Conservation (phyloP, 2,113 vertebrate genomes). For the Marmota flaviventris region DNA sequence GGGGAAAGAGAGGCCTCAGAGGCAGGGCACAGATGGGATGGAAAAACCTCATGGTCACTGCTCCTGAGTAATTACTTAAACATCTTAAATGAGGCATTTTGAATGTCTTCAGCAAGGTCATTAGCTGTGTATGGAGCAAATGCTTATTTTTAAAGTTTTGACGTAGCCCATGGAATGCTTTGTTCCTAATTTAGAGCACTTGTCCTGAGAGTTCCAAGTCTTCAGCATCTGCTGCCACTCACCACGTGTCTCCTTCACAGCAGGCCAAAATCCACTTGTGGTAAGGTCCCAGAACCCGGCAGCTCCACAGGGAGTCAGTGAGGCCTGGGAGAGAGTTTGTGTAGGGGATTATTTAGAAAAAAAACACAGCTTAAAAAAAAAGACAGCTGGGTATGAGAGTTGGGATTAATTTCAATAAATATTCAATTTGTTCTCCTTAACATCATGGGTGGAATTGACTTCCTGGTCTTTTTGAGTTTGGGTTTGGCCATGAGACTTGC, state of each 20-base stretch:
- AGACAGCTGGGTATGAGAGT: not conserved
- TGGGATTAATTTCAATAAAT: slow-evolving; percentile 20
- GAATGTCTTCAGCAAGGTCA: slow-evolving; percentile 80
- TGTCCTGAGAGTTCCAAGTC: slow-evolving; percentile 82
- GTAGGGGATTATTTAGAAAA: slow-evolving; percentile 45
- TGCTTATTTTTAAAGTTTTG: slow-evolving; percentile 89
- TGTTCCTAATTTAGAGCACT: slow-evolving; percentile 88
- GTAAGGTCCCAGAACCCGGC: not conserved
- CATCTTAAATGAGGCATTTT: slow-evolving; percentile 78
- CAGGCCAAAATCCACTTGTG: slow-evolving; percentile 42
- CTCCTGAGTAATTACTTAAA: slow-evolving; percentile 74
- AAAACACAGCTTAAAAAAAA: not conserved
- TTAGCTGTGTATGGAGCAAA: slow-evolving; percentile 79
- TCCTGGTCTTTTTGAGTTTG: not conserved
- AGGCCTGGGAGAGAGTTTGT: slow-evolving; percentile 46
- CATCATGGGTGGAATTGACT: not conserved
- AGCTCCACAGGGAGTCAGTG: not conserved
- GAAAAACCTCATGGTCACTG: slow-evolving; percentile 68
- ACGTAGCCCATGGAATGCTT: slow-evolving; percentile 87
- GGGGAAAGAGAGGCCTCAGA: slow-evolving; percentile 31
- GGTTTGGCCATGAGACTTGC: not conserved
- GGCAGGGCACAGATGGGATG: not conserved
- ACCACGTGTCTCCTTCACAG: not conserved
- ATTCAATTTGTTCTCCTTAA: slow-evolving; percentile 12
- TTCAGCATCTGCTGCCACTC: slow-evolving; percentile 74